Percentiles rank a stretch among this genome's conserved stretches.
phyloP scores from a whole-genome alignment of 1,140 invertebrate species.

The Temnothorax longispinosus region DNA sequence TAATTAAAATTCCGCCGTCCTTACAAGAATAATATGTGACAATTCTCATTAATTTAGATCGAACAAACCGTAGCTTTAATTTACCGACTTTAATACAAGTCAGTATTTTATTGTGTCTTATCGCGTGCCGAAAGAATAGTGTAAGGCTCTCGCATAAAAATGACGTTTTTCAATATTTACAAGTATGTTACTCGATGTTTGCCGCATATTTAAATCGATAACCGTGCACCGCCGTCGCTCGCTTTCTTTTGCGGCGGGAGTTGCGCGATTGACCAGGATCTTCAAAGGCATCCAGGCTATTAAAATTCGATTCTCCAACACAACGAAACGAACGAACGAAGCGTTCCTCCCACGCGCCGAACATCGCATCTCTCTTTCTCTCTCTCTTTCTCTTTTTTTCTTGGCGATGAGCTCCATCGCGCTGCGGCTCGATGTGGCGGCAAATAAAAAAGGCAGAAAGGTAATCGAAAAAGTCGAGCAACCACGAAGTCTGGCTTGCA shows the following conservation, averaged over 20 bases:
- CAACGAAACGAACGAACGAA: conserved; percentile 24
- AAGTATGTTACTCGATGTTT: neutral
- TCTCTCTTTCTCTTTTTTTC: neutral
- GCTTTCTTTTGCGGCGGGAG: neutral
- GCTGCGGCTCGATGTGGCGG: neutral
- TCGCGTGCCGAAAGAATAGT: neutral
- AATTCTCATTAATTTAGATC: neutral
- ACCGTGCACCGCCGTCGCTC: neutral
- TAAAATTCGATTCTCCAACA: conserved; percentile 67
- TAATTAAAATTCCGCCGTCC: conserved; percentile 43
- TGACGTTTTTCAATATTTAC: neutral
- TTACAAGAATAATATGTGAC: neutral
- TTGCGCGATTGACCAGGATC: conserved; percentile 14
- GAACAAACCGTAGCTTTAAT: neutral
- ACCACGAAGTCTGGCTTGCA: conserved; percentile 64
- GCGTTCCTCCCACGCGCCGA: conserved; percentile 68
- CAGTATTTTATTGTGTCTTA: neutral
- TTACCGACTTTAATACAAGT: neutral
- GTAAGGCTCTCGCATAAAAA: neutral
- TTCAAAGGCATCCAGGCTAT: conserved; percentile 49
- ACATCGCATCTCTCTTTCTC: conserved; percentile 3
- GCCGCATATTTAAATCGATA: neutral
- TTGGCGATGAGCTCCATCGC: conserved; percentile 11
- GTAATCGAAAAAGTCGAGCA: conserved; percentile 76
- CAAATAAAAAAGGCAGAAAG: conserved; percentile 54